Evolutionary conservation across 2,113 vertebrate genomes (phyloP), one percentile per base, ranked within the genome.

Genomic region (Atherinomorus stipes): DNA sequence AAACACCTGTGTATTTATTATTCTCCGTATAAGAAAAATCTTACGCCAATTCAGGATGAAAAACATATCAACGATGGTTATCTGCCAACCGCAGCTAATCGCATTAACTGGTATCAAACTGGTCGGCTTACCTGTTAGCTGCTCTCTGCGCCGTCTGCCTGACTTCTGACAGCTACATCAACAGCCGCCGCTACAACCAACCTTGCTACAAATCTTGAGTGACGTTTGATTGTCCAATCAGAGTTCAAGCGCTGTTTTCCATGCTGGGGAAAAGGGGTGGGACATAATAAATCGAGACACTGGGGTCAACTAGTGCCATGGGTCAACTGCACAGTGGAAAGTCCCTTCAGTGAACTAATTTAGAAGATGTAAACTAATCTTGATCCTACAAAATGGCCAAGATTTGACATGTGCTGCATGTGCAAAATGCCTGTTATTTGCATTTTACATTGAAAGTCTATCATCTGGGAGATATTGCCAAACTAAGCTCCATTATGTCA

Each of bases 81-180:
- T 2, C n/a, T 38, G 7, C 10, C 10, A 10, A 8, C 8, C 4
- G 16, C 0, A 28, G 63, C 2, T 85, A 80, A 85, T 76, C 51
- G 67, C 59, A 66, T 84, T 82, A 79, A 15, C 1, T 21, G 0
- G 60, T 10, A 12, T 25, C 25, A 12, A 65, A 45, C 10, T 28
- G n/a, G 21, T 0, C 2, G 11, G 19, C 37, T 76, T 62, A 87
- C 80, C 84, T 57, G 80, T 22, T 76, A 68, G 58, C 57, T 53
- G 61, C 49, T 49, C 47, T 40, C 52, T 8, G 52, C 1, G 8
- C 13, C 7, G 47, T 0, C 0, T 2, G 23, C 4, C 16, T 91
- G 88, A 93, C 83, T 92, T 80, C 67, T 91, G 90, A 91, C 74
- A 42, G 66, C 26, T 3, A 62, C 77, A 11, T 84, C 87, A 89